phyloP scores from a whole-genome alignment of 1,140 invertebrate species.

The Musca domestica region DNA sequence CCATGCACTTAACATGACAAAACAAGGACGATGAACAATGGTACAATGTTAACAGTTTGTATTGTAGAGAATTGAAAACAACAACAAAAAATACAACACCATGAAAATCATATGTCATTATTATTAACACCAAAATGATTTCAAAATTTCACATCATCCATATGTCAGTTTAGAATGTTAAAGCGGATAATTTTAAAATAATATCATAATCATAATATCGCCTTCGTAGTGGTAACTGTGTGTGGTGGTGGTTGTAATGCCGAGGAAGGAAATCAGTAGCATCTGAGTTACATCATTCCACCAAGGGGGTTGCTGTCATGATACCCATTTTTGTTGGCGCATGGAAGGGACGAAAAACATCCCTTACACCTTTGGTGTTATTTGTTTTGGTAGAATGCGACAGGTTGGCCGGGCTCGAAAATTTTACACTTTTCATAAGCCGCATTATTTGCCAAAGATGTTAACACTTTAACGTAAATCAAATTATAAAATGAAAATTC shows the following conservation, averaged over 20 bases:
- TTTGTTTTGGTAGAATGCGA: slow-evolving; percentile 6
- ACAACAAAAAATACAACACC: slow-evolving; percentile 31
- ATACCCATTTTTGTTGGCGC: background rate
- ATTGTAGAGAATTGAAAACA: background rate
- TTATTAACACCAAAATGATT: slow-evolving; percentile 54
- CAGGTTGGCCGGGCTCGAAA: slow-evolving; percentile 1
- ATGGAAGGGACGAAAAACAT: slow-evolving; percentile 7
- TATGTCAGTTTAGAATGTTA: slow-evolving; percentile 39
- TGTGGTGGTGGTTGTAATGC: no score
- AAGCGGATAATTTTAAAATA: slow-evolving; percentile 54
- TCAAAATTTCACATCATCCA: slow-evolving; percentile 41
- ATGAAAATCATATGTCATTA: slow-evolving; percentile 54
- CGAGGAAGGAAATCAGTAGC: no score
- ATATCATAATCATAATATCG: slow-evolving; percentile 51
- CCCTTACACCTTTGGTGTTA: background rate
- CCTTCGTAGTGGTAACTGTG: background rate
- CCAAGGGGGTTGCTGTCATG: background rate
- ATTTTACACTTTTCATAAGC: slow-evolving; percentile 27
- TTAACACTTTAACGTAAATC: slow-evolving; percentile 22
- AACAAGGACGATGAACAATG: no score
- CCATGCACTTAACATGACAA: slow-evolving; percentile 43
- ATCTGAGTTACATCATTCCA: no score
- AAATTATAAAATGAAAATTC: slow-evolving; percentile 18
- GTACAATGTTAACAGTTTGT: slow-evolving; percentile 37
- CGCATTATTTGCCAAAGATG: slow-evolving; percentile 23